These are phyloP conservation scores for Pyrrhosoma nymphula DNA, from an alignment of 2,888 invertebrate species.

Conservation along the genomic window DNA sequence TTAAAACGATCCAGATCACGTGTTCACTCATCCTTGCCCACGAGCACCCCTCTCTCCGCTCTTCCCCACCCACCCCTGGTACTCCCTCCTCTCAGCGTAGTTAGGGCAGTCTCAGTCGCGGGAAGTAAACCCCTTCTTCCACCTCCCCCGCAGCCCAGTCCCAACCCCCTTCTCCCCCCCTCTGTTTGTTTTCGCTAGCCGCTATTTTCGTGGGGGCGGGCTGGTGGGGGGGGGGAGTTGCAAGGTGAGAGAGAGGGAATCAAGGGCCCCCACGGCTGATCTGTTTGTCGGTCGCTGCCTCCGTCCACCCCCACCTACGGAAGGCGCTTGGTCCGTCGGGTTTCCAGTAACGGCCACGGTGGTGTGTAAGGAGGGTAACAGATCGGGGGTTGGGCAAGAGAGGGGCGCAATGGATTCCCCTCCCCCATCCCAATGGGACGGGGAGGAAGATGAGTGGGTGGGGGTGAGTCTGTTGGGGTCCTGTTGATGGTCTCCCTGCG, in stretches of 20 bases:
- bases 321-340: background rate
- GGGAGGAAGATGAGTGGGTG: background rate
- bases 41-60: background rate
- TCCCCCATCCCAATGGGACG: background rate
- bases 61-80: background rate
- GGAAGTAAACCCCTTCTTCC: background rate
- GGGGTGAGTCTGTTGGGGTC: background rate
- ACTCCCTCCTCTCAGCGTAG: background rate
- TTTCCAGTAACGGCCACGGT: background rate
- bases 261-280: background rate
- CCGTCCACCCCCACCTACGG: background rate
- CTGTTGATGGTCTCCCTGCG: background rate
- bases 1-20: too few species aligned
- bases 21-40: too few species aligned
- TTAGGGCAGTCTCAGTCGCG: background rate
- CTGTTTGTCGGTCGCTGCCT: background rate
- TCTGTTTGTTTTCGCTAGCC: conserved; percentile 45
- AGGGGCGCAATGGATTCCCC: background rate
- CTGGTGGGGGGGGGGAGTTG: background rate
- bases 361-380: background rate
- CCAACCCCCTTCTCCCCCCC: too few species aligned
- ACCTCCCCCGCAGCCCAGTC: background rate
- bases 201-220: background rate
- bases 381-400: background rate
- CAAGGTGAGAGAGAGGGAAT: conserved; percentile 50